Conservation (phyloP, 2,113 vertebrate species). For the Prinia subflava region DNA sequence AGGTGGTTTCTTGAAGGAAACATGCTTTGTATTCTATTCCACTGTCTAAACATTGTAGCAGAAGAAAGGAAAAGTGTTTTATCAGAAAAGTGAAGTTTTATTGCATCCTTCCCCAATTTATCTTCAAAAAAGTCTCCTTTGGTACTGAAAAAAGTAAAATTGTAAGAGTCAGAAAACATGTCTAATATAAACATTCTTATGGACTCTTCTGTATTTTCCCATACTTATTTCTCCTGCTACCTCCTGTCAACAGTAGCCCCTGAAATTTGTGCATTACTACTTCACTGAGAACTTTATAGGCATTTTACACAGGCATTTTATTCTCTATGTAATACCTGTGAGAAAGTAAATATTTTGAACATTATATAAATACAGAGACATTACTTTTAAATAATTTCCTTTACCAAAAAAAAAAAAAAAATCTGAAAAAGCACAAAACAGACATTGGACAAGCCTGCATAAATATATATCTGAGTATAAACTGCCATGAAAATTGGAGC, state of each 20-base stretch:
- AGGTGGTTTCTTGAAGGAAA: neutral
- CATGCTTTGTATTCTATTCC: neutral
- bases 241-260: neutral
- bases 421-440: neutral
- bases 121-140: neutral
- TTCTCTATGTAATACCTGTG: neutral
- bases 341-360: neutral
- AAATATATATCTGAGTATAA: neutral
- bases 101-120: neutral
- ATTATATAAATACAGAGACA: neutral
- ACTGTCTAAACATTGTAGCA: neutral
- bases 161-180: neutral
- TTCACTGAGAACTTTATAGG: neutral
- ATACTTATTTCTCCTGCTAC: neutral
- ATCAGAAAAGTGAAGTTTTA: neutral
- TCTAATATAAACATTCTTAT: neutral
- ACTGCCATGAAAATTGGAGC: neutral
- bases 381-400: neutral
- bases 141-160: neutral
- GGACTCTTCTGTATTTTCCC: neutral
- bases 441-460: neutral
- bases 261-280: neutral
- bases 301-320: neutral
- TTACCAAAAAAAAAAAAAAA: neutral
- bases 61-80: neutral